Conservation (phyloP, 2,888 invertebrate genomes). For the Pecten maximus region DNA sequence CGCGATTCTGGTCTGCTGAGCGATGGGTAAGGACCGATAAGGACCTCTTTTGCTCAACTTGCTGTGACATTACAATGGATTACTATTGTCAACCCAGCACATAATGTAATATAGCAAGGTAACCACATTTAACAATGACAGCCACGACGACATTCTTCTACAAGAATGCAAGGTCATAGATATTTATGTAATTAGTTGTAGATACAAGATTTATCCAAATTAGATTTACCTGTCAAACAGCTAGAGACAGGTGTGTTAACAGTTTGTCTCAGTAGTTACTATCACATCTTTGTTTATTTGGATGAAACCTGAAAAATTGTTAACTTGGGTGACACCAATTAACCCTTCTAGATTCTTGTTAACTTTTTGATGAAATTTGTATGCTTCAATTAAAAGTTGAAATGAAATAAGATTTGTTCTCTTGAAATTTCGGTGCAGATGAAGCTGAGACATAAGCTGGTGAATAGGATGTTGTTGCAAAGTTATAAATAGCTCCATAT, state of each 20-base stretch:
- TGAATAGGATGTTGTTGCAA: neutral
- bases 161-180: neutral
- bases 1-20: constrained; percentile 11
- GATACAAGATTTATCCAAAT: neutral
- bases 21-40: constrained; percentile 19
- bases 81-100: neutral
- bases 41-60: constrained; percentile 33
- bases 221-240: neutral
- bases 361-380: too few relatives aligned
- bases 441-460: neutral
- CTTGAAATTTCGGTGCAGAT: neutral
- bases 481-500: neutral
- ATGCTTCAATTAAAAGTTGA: too few relatives aligned
- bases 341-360: too few relatives aligned
- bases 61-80: constrained; percentile 22
- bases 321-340: too few relatives aligned
- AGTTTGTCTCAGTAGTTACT: too few relatives aligned
- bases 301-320: too few relatives aligned
- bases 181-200: constrained; percentile 10
- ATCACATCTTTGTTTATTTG: too few relatives aligned
- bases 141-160: neutral
- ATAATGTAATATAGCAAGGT: neutral
- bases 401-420: neutral
- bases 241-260: neutral
- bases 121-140: neutral